These are phyloP conservation scores for Sinella curviseta DNA, from an alignment of 1,140 invertebrate genomes.

Conservation along the genomic window DNA sequence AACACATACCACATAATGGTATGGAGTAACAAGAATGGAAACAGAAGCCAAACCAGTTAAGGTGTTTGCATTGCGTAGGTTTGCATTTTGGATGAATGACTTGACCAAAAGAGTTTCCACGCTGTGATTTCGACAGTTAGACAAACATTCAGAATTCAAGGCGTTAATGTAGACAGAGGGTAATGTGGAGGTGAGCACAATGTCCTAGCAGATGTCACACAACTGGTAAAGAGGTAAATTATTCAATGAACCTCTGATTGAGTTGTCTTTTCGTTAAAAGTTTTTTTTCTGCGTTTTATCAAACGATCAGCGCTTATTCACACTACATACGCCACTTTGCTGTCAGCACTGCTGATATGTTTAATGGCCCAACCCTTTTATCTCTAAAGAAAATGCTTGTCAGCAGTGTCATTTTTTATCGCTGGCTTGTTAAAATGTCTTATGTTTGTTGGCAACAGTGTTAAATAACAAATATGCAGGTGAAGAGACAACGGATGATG, in stretches of 20 bases:
- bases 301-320: not conserved
- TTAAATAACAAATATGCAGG: too few species aligned
- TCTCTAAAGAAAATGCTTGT: not conserved
- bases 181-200: not conserved
- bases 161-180: not conserved
- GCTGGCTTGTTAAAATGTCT: not conserved
- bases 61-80: not conserved
- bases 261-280: too few species aligned
- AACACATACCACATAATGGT: not conserved
- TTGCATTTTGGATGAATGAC: not conserved
- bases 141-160: not conserved
- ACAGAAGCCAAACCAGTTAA: not conserved
- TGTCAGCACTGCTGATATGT: not conserved
- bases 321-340: not conserved
- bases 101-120: not conserved
- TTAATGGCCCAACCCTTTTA: not conserved
- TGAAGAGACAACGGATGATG: too few species aligned
- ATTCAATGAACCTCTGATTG: too few species aligned
- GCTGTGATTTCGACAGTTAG: not conserved
- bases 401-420: not conserved
- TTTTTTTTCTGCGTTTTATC: not conserved
- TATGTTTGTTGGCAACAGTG: not conserved
- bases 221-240: too few species aligned
- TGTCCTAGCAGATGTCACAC: too few species aligned
- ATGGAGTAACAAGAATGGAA: not conserved